Percentiles rank a stretch among this genome's conserved stretches.
phyloP scores from a whole-genome alignment of 2,113 vertebrate species.

The Catharus minimus region DNA sequence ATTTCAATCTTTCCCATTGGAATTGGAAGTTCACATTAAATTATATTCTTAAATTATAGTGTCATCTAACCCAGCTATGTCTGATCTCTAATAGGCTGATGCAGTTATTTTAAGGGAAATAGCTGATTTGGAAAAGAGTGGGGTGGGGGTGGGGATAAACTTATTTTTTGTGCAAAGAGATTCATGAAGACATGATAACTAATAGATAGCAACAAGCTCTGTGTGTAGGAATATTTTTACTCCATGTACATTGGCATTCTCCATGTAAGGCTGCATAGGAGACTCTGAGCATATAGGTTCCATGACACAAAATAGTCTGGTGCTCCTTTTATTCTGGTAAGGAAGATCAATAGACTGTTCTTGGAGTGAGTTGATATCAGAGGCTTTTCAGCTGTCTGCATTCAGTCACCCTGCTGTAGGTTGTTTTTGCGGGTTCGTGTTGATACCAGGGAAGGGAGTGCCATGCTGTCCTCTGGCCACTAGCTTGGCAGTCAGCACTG shows the following conservation, averaged over 20 bases:
- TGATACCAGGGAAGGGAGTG: not conserved
- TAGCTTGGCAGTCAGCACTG: not conserved
- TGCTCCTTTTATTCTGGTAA: not conserved
- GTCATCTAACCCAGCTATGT: constrained; percentile 20
- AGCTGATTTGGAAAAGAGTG: constrained; percentile 24
- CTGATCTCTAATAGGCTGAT: constrained; percentile 8
- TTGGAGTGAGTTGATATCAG: not conserved
- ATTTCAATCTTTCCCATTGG: constrained; percentile 47
- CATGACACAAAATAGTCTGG: not conserved
- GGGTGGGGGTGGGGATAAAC: not conserved
- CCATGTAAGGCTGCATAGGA: not conserved
- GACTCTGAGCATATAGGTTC: not conserved
- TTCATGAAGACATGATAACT: not conserved
- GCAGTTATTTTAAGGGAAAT: constrained; percentile 34
- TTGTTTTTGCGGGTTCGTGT: not conserved
- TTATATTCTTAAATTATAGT: constrained; percentile 45
- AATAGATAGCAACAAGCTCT: not conserved
- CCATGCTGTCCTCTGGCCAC: not conserved
- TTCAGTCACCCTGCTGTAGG: not conserved
- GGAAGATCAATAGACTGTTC: not conserved
- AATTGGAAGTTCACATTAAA: constrained; percentile 42
- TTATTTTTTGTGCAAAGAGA: constrained; percentile 25
- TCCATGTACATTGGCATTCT: not conserved
- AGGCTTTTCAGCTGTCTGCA: not conserved
- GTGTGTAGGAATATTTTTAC: not conserved